Base-by-base conservation (phyloP, 2,113 vertebrate genomes). In the Cryptomyrus ogoouensis region DNA sequence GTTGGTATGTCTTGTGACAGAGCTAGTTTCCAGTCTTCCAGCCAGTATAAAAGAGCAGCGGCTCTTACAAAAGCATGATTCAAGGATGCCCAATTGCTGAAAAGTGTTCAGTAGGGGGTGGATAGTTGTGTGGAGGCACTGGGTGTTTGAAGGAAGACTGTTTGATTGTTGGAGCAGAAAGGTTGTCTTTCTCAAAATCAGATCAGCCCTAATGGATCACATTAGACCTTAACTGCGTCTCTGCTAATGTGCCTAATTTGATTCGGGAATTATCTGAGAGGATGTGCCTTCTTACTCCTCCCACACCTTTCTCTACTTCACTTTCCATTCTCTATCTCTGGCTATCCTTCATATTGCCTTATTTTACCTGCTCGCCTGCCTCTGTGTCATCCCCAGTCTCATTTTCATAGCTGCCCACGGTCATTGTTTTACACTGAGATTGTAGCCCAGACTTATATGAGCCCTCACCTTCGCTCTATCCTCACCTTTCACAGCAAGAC, bases 201-300 rank as follows among this genome's bases (percentile, higher is more conserved):
- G 74, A 89, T 89, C 88, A 89, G 24, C 42, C 24, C 24, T 74
- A 89, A 89, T 50, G 53, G 88, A 89, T 74, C 31, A 35, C 56
- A 89, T 89, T 89, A 70, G 58, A 31, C 58, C 62, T 74, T 44
- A 70, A 56, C 88, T 74, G n/a, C 10, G 62, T 49, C 88, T 89
- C 88, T 89, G 62, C 62, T 62, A 74, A 89, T 74, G 62, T 89
- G 35, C 58, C 42, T 89, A 89, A 89, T 89, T 89, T 89, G 88
- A 89, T 89, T 89, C 10, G 3, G 88, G 27, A 66, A 74, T 74
- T 74, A 70, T 70, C 58, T 74, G 62, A 88, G 44, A 70, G 12
- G 62, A 46, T 70, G 58, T 47, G 88, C 52, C 24, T 46, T 74
- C 24, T 89, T 74, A 74, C 42, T 74, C 62, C 62, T 88, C 86